phyloP scores from a whole-genome alignment of 1,140 invertebrate genomes.

The Lasioglossum baleicum region DNA sequence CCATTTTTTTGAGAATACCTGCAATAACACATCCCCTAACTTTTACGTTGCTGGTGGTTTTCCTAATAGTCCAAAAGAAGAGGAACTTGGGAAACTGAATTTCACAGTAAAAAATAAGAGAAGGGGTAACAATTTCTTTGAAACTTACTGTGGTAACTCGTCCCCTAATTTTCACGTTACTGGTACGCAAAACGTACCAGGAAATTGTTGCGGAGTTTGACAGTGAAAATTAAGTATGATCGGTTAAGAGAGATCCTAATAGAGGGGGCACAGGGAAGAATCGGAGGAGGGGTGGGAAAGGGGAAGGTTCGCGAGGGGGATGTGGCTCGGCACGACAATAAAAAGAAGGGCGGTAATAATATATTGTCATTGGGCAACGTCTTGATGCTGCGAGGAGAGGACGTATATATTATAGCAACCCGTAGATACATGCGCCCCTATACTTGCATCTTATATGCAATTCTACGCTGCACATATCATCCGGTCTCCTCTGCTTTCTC shows the following conservation, averaged over 20 bases:
- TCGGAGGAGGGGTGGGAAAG: not conserved
- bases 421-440: conserved; percentile 16
- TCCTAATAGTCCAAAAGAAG: too few species aligned
- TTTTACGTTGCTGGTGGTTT: too few species aligned
- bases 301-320: conserved; percentile 43
- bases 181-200: too few species aligned
- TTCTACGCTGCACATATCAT: conserved; percentile 12
- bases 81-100: too few species aligned
- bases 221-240: conserved; percentile 53
- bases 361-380: conserved; percentile 68
- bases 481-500: not conserved
- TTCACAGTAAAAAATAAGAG: too few species aligned
- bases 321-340: conserved; percentile 16
- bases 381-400: conserved; percentile 58
- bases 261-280: conserved; percentile 1
- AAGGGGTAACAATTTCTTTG: too few species aligned
- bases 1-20: too few species aligned
- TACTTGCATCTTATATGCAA: conserved; percentile 13
- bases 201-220: not conserved
- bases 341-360: conserved; percentile 66
- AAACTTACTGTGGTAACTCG: too few species aligned
- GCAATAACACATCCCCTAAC: too few species aligned
- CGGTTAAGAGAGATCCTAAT: conserved; percentile 45
- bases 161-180: too few species aligned
- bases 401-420: conserved; percentile 60